Evolutionary conservation across 2,888 invertebrate species (phyloP), one percentile per base, ranked within the genome.

Genomic region (Agrotis ipsilon): DNA sequence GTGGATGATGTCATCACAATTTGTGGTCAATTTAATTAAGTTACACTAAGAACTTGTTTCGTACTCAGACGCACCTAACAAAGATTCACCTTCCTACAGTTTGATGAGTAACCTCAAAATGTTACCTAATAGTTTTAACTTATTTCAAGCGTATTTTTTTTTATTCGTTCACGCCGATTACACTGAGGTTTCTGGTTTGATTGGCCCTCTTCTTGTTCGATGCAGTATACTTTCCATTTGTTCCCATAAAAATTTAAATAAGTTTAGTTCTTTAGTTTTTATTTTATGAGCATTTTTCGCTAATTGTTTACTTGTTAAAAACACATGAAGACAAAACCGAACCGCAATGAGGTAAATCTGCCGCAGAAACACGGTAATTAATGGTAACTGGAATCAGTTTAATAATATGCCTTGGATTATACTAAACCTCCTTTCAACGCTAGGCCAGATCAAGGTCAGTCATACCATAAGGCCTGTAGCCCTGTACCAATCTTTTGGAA

Each of bases 1-100:
- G 13, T 54, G n/a, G 46, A 52, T 75, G 57, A 72, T 62, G 54
- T 72, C 73, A 78, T 18, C 55, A 54, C 46, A 39, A 1, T 46
- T 51, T 48, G 51, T 58, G 58, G 45, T 61, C 52, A 49, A 32
- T 39, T 59, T 66, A 54, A 72, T 61, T 54, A 45, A 60, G 45
- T 45, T 57, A 46, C 32, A 49, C 24, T 24, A 74, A 51, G n/a
- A 65, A 58, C 45, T 64, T n/a, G 16, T 46, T 60, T 18, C 19
- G n/a, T 19, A 64, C 39, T 62, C n/a, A 11, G 46, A 46, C 11
- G 14, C 48, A 63, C 43, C 16, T 57, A 51, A 57, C n/a, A 1
- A 49, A 45, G n/a, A n/a, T 45, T 16, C 39, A 32, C 7, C 54
- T 46, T 46, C 7, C 18, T 45, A 39, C 18, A 24, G n/a, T 19